Base-by-base conservation (phyloP, 2,888 invertebrate species). In the Lordiphosa andalusiaca region DNA sequence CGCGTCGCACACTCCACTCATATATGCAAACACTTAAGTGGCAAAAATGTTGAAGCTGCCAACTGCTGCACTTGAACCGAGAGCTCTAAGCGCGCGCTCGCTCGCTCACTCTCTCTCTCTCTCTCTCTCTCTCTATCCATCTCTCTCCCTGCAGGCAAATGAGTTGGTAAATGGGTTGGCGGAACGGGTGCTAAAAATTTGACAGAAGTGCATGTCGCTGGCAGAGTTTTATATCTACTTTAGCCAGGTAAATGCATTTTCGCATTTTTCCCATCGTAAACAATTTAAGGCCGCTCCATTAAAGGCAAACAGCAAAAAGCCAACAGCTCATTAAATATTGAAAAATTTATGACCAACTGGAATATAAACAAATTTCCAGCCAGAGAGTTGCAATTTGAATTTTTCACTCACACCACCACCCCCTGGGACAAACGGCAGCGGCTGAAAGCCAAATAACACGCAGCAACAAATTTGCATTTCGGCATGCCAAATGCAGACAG, bases 21-120 rank as follows among this genome's bases (percentile, higher is more conserved):
- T 42, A 55, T 53, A 53, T 55, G 65, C 72, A 66, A 72, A 75
- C 84, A 83, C 66, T 81, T 61, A 68, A 69, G 75, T 61, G 74
- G 57, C 77, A 77, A 53, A 73, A 77, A 38, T 44, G 69, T 68
- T 64, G 50, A 69, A 71, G 53, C 50, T 59, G 37, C 48, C 54
- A 42, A 54, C 51, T 30, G 30, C 53, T 36, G 10, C 33, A 40
- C 57, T 53, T 58, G 35, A 35, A 19, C 36, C 46, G 33, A 19
- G 33, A 19, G 33, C 35, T n/a, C 46, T 33, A 35, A 25, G 19
- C 19, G 4, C 19, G 16, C 19, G 19, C 19, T 10, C 35, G 1
- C 35, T 33, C 0, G 0, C 13, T 10, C 19, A 16, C 44, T 46
- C 16, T 3, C 21, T 2, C 25, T 4, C 30, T 2, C 16, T 16